Evolutionary conservation across 2,797 vertebrate genomes (phyloP), one percentile per base, ranked within the genome.

Genomic region (Euthynnus affinis): DNA sequence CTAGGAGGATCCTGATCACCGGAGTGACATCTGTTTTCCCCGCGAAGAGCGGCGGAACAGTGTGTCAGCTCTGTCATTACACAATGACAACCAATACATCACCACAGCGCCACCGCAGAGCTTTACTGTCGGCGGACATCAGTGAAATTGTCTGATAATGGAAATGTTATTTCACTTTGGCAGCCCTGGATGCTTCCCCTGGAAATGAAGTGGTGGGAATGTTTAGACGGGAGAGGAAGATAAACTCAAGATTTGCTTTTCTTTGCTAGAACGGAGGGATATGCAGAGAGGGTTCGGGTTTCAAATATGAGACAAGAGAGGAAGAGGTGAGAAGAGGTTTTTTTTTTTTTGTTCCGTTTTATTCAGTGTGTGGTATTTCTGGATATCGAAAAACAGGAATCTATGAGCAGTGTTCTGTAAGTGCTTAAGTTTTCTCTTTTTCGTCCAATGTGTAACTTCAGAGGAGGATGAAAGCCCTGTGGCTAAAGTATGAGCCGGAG

Each of bases 51-150:
- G 57, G 64, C 71, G 53, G 70, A 85, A 60, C 59, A 14, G 58
- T 65, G 32, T 71, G 83, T 88, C 91, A 80, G 65, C 71, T 77
- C 78, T 76, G 77, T 89, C 90, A 81, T 87, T 57, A 75, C 71
- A 37, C 76, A 48, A 71, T 80, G 80, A 89, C 76, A 89, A 85
- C 67, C 88, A 75, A 91, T 91, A 81, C 78, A 76, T 90, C 85
- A 87, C 66, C 69, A 60, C 59, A 57, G 61, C 25, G 6, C 48
- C 51, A 27, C 42, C 60, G 12, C 37, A 0, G 5, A 37, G 60
- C n/a, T 62, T 44, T 40, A 37, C 86, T 51, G 69, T 63, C 22
- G 2, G n/a, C 23, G 67, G 68, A 88, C 78, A 57, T 67, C 76
- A 73, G 78, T 5, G 58, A 74, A 81, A 84, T 40, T 34, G 78